These are phyloP conservation scores for Podabrus alpinus DNA, from an alignment of 2,888 invertebrate genomes.

Conservation along the genomic window DNA sequence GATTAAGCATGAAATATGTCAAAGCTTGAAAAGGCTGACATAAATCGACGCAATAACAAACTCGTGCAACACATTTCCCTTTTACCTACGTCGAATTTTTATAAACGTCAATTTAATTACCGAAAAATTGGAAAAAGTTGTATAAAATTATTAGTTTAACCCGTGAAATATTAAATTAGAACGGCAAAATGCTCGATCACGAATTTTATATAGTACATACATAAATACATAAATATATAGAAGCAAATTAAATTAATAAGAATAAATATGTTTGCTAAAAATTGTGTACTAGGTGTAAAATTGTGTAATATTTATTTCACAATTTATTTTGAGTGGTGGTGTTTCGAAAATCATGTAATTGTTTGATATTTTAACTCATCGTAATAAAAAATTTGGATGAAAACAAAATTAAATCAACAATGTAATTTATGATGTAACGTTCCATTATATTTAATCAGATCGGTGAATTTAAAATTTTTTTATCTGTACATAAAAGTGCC, in stretches of 20 bases:
- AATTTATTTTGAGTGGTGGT: too few species aligned
- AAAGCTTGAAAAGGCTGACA: slow-evolving; percentile 12
- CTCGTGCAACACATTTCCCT: not conserved
- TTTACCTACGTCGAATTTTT: not conserved
- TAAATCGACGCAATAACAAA: slow-evolving; percentile 7
- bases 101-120: not conserved
- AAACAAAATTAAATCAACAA: not conserved
- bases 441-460: not conserved
- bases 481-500: not conserved
- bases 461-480: not conserved
- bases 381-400: not conserved
- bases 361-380: too few species aligned
- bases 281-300: too few species aligned
- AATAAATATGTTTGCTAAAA: too few species aligned
- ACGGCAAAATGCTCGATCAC: too few species aligned
- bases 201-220: too few species aligned
- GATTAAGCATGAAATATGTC: slow-evolving; percentile 24
- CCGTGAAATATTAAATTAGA: not conserved
- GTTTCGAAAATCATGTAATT: too few species aligned
- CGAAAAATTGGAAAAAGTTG: not conserved
- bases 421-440: not conserved
- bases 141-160: not conserved
- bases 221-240: too few species aligned
- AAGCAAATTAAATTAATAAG: too few species aligned
- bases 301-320: too few species aligned